phyloP scores from a whole-genome alignment of 2,888 invertebrate species.

The Pterobdella sp. region DNA sequence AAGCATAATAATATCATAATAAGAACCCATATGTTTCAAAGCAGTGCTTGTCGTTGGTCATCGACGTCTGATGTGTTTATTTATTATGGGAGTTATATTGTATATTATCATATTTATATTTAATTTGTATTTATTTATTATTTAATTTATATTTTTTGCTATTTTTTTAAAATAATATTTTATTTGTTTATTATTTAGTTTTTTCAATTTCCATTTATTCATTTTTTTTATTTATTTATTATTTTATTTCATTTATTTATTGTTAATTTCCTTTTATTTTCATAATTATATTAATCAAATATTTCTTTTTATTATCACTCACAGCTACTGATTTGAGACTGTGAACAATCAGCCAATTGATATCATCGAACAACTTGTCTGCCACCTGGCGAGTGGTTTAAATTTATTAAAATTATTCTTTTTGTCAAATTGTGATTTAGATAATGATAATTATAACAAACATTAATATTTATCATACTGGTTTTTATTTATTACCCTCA shows the following conservation, averaged over 20 bases:
- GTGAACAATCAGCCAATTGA: conserved; percentile 68
- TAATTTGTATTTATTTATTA: neutral
- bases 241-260: neutral
- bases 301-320: conserved; percentile 37
- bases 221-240: conserved; percentile 13
- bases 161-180: too few species aligned
- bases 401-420: neutral
- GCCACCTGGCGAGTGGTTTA: conserved; percentile 55
- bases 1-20: neutral
- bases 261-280: neutral
- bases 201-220: neutral
- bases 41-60: conserved; percentile 84
- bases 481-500: neutral
- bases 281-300: neutral
- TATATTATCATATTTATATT: neutral
- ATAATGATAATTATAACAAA: conserved; percentile 21
- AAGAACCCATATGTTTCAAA: conserved; percentile 78
- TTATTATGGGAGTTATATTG: neutral
- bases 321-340: conserved; percentile 84
- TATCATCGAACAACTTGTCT: conserved; percentile 77
- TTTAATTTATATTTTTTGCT: too few species aligned
- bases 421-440: neutral
- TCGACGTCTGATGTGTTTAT: conserved; percentile 56
- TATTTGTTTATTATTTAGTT: neutral
- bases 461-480: neutral